Evolutionary conservation across 2,797 vertebrate species (phyloP).

Genomic region (Neosalanx taihuensis): DNA sequence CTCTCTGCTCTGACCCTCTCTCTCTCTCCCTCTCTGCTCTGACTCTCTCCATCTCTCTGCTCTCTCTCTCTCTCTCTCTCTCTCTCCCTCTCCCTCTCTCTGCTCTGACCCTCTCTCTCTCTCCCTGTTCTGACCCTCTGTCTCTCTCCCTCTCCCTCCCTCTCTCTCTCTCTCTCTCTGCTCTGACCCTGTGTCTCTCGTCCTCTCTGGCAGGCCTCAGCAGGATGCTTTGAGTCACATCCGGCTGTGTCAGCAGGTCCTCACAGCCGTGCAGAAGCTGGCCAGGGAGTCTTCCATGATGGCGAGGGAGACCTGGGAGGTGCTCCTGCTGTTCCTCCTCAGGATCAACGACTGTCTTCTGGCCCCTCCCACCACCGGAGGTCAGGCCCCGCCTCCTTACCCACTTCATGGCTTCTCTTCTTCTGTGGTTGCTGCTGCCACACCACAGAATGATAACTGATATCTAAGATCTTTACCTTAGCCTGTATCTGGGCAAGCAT

Average conservation of each 20-base stretch:
- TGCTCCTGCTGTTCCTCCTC: slow-evolving; percentile 90
- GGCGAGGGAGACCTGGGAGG: slow-evolving; percentile 97
- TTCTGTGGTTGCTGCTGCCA: background rate
- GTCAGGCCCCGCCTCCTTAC: slow-evolving; percentile 57
- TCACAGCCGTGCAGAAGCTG: slow-evolving; percentile 92
- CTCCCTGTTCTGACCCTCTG: background rate
- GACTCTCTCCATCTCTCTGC: no score
- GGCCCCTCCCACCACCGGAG: slow-evolving; percentile 89
- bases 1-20: no score
- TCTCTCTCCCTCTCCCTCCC: background rate
- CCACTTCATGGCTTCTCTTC: slow-evolving; percentile 2
- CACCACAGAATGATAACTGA: background rate
- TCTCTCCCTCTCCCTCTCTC: background rate
- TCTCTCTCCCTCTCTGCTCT: no score
- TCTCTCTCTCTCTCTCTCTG: background rate
- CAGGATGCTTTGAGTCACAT: slow-evolving; percentile 83
- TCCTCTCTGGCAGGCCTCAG: slow-evolving; percentile 74
- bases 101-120: background rate
- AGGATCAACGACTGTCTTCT: slow-evolving; percentile 93
- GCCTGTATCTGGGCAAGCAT: background rate
- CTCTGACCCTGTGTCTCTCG: slow-evolving; percentile 5
- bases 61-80: no score
- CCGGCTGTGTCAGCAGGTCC: slow-evolving; percentile 90
- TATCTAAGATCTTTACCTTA: background rate
- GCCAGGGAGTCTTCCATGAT: slow-evolving; percentile 85